Evolutionary conservation across 1,140 invertebrate species (phyloP).

Genomic region (Chrysomallon squamiferum): DNA sequence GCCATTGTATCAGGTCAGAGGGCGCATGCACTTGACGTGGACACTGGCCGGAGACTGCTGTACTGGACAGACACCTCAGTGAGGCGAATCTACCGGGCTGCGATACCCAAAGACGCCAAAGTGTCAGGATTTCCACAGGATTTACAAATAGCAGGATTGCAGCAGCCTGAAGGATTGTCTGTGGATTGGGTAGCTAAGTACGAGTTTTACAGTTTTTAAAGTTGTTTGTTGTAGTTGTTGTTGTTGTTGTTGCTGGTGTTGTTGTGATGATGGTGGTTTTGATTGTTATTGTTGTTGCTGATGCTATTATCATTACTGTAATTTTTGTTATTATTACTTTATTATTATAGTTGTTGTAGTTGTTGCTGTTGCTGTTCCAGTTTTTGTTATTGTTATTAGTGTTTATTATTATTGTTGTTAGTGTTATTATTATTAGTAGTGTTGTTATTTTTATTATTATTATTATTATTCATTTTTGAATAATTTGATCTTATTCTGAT

Average conservation of each 20-base stretch:
- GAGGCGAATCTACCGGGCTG: conserved; percentile 88
- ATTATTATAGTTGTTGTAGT: too few species aligned
- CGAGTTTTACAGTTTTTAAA: too few species aligned
- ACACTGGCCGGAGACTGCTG: conserved; percentile 76
- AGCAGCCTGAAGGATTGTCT: conserved; percentile 82
- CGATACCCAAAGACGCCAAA: conserved; percentile 78
- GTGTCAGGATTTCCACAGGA: conserved; percentile 82
- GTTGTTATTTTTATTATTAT: too few species aligned
- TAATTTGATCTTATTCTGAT: too few species aligned
- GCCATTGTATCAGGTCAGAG: conserved; percentile 81
- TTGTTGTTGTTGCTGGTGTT: background rate
- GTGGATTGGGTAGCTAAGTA: conserved; percentile 85
- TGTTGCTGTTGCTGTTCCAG: too few species aligned
- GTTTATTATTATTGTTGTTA: too few species aligned
- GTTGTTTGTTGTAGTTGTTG: conserved; percentile 12
- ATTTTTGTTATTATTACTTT: background rate
- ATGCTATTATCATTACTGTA: background rate
- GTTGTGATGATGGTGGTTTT: background rate
- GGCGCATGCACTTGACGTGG: conserved; percentile 88
- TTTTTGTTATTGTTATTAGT: too few species aligned
- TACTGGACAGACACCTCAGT: conserved; percentile 94
- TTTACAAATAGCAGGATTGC: conserved; percentile 75
- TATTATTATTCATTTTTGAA: too few species aligned
- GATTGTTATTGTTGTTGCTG: background rate
- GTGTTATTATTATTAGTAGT: too few species aligned